phyloP scores from a whole-genome alignment of 2,113 vertebrate species.

The Pitta sordida region DNA sequence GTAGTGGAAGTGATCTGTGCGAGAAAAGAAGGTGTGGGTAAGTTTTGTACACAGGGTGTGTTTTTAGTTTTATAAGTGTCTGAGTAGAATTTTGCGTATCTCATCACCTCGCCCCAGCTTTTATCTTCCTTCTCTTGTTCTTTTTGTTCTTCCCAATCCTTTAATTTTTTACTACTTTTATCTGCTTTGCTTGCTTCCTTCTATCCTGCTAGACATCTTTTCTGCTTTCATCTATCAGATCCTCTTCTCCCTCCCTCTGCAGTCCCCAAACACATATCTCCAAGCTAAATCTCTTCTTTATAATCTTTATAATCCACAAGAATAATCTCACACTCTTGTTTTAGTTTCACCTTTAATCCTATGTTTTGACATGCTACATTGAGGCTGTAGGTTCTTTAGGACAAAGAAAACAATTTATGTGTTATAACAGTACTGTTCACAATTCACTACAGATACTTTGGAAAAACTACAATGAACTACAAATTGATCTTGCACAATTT shows the following conservation, averaged over 20 bases:
- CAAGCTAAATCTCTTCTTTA: background rate
- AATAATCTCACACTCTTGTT: background rate
- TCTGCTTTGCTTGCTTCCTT: constrained; percentile 23
- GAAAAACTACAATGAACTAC: background rate
- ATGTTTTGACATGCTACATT: background rate
- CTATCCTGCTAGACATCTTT: background rate
- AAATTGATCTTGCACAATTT: background rate
- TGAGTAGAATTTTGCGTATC: constrained; percentile 50
- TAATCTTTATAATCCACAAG: background rate
- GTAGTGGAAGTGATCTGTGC: background rate
- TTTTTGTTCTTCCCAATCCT: constrained; percentile 42
- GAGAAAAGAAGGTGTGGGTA: constrained; percentile 15
- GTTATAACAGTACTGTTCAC: background rate
- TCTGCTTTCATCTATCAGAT: background rate
- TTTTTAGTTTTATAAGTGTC: constrained; percentile 46
- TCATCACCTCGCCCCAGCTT: constrained; percentile 35
- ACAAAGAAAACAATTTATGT: background rate
- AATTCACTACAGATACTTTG: background rate
- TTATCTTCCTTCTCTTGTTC: constrained; percentile 37
- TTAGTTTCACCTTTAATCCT: background rate
- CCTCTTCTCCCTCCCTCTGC: background rate
- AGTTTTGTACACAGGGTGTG: constrained; percentile 49
- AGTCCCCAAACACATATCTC: background rate
- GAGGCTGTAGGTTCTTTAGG: background rate
- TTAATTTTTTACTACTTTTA: constrained; percentile 49